Conservation (phyloP, 1,140 invertebrate species). For the Belonocnema kinseyi region DNA sequence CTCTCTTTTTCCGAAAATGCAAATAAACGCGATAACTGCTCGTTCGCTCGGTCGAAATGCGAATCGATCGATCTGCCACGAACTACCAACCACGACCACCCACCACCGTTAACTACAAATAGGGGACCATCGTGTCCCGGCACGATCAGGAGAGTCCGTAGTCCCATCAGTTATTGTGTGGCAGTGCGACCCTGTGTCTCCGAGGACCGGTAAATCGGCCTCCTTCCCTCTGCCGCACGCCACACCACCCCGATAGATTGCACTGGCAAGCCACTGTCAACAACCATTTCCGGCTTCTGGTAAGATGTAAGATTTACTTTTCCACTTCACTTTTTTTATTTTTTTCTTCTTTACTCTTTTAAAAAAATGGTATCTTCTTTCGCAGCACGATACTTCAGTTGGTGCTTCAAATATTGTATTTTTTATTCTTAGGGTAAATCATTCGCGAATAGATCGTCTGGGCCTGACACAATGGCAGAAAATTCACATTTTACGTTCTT, state of each 20-base stretch:
- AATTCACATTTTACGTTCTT: too few relatives aligned
- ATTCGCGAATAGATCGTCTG: too few relatives aligned
- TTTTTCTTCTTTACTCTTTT: constrained; percentile 44
- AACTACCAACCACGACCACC: constrained; percentile 57
- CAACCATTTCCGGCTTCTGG: constrained; percentile 70
- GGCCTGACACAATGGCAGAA: too few relatives aligned
- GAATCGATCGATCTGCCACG: constrained; percentile 58
- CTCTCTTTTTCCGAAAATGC: constrained; percentile 52
- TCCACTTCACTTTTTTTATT: constrained; percentile 53
- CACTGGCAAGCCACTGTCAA: constrained; percentile 71
- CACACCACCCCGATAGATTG: constrained; percentile 75
- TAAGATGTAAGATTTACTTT: constrained; percentile 74
- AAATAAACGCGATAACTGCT: constrained; percentile 46
- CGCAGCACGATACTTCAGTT: background rate
- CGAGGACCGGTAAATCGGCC: constrained; percentile 75
- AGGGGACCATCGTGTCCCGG: constrained; percentile 55
- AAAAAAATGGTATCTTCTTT: background rate
- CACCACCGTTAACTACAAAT: constrained; percentile 49
- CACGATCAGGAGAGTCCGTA: constrained; percentile 71
- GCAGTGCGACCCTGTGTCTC: constrained; percentile 76
- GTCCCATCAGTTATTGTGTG: constrained; percentile 76
- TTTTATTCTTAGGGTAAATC: background rate
- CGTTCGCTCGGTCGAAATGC: constrained; percentile 73
- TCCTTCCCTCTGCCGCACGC: constrained; percentile 75
- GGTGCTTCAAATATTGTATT: constrained; percentile 2